Conservation (phyloP, 2,888 invertebrate genomes). For the Phengaris arion region DNA sequence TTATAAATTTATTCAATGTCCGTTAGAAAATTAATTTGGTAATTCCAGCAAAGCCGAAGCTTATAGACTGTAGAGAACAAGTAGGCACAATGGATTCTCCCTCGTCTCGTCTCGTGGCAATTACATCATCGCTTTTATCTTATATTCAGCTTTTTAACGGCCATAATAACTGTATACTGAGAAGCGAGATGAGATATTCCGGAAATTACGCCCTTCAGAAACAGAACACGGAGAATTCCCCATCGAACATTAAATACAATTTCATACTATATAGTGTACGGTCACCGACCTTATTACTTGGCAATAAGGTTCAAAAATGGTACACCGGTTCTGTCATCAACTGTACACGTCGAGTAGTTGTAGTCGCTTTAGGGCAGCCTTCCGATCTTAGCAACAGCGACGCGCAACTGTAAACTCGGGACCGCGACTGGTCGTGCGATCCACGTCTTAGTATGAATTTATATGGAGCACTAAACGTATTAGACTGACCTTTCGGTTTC, state of each 20-base stretch:
- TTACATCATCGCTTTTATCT: constrained; percentile 21
- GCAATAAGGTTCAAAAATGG: too few species aligned
- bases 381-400: too few species aligned
- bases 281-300: too few species aligned
- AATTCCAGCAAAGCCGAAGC: constrained; percentile 21
- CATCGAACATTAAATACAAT: constrained; percentile 1
- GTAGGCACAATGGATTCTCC: not conserved
- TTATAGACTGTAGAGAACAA: constrained; percentile 8
- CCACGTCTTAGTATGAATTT: too few species aligned
- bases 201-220: not conserved
- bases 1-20: constrained; percentile 24
- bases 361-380: too few species aligned
- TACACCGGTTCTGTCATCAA: too few species aligned
- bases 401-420: too few species aligned
- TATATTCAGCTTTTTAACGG: constrained; percentile 9
- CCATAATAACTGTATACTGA: constrained; percentile 5
- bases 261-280: not conserved
- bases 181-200: not conserved
- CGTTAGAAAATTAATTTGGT: constrained; percentile 19
- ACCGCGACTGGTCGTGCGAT: too few species aligned
- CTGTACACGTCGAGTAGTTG: too few species aligned
- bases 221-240: not conserved
- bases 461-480: too few species aligned
- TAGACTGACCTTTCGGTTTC: too few species aligned
- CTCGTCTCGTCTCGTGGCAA: constrained; percentile 10